Base-by-base conservation (phyloP, 2,888 invertebrate species). In the Acronicta psi region DNA sequence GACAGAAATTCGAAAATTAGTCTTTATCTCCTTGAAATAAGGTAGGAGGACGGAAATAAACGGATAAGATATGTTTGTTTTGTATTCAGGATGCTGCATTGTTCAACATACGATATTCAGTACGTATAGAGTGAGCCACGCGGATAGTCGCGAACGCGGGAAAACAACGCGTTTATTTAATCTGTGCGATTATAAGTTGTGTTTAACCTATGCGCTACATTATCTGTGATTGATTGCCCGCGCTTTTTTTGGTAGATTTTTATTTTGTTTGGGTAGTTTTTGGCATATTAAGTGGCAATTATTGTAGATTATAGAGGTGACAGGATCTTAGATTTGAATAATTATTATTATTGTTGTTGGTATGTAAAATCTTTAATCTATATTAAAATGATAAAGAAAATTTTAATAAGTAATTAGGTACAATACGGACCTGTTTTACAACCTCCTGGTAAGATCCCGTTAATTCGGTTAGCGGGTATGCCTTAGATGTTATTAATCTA, bases 11-110 rank as follows among this genome's bases (percentile, higher is more conserved):
- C n/a, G 13, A 2, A 52, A 66, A 66, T 44, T 34, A 7, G 7
- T 37, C 67, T 40, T 37, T 61, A 41, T 0, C 0, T 0, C 9
- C 0, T 2, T 0, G 23, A 14, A 10, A 20, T 66, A 66, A 41
- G 31, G 18, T 6, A 1, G 36, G 6, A 4, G 0, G 9, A 0
- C 2, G 9, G 8, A n/a, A 2, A 42, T 46, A 31, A 14, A 10
- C 5, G 41, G 40, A 34, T 37, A 17, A 0, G 23, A 16, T 47
- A 45, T 47, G 5, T 37, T 65, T 44, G 70, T 65, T 25, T 8
- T 42, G 41, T 51, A 14, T 43, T 42, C 62, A 76, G 80, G 79
- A 80, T 77, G 77, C 79, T 80, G 80, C 67, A 67, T 67, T 67
- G 63, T 66, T 41, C 74, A 71, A 67, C 71, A 62, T 68, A 63